A percentile compares a stretch with the other conserved stretches of the same genome.
Conservation (phyloP, 2,888 invertebrate genomes). For the Sminthurinus aureus region DNA sequence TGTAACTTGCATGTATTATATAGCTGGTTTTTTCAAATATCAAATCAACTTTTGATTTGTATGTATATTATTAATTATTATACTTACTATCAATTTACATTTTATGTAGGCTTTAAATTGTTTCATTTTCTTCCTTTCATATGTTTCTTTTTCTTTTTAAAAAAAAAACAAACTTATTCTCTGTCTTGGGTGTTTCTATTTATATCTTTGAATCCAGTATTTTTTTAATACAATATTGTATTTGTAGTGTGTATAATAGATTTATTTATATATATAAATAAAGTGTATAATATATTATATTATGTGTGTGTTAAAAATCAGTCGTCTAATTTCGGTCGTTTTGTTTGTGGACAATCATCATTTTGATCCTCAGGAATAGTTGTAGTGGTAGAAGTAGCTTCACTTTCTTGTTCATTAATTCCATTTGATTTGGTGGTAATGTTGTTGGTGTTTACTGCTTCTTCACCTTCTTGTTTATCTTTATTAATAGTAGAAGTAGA, state of each 20-base stretch:
- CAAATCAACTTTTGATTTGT: no score
- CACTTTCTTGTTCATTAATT: slow-evolving; percentile 25
- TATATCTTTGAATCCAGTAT: no score
- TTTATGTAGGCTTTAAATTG: background rate
- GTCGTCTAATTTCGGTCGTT: slow-evolving; percentile 52
- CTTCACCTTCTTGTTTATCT: background rate
- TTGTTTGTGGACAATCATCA: slow-evolving; percentile 47
- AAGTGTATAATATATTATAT: no score
- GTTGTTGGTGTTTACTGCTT: background rate
- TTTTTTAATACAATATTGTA: background rate
- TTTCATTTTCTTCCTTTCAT: background rate
- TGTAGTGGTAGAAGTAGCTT: background rate
- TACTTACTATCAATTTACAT: no score
- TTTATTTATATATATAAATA: background rate
- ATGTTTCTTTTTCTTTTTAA: no score
- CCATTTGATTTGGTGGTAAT: background rate
- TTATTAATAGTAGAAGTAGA: no score
- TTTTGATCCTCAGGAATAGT: slow-evolving; percentile 12
- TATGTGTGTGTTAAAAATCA: slow-evolving; percentile 9
- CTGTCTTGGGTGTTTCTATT: no score
- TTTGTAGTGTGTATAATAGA: background rate
- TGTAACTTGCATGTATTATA: no score
- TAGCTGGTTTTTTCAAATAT: no score
- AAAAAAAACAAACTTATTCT: no score
- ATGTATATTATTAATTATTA: no score